phyloP scores from a whole-genome alignment of 1,140 invertebrate species.

The Acyrthosiphon pisum region DNA sequence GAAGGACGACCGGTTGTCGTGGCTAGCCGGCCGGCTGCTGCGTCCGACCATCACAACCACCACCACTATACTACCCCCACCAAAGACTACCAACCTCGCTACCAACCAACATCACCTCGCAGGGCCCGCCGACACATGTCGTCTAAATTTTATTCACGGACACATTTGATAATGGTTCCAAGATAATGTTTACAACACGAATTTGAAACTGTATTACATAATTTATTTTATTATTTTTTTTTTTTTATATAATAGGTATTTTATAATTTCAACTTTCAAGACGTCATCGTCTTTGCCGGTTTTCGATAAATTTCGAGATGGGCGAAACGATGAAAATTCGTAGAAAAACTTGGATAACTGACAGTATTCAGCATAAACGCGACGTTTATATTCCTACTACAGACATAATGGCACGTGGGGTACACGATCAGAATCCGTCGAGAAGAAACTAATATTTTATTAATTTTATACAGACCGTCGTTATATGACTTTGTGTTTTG shows the following conservation, averaged over 20 bases:
- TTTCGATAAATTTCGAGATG: background rate
- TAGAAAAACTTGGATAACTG: background rate
- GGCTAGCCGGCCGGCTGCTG: background rate
- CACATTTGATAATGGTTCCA: background rate
- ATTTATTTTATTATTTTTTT: too few relatives aligned
- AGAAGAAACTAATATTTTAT: background rate
- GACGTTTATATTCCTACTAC: background rate
- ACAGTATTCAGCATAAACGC: too few relatives aligned
- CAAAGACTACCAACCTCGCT: background rate
- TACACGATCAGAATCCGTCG: background rate
- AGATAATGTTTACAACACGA: background rate
- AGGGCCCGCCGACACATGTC: background rate
- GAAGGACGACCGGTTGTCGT: constrained; percentile 50
- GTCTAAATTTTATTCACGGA: background rate
- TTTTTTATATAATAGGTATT: too few relatives aligned
- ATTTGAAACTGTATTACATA: background rate
- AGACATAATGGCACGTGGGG: background rate
- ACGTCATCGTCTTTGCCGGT: background rate
- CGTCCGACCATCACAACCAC: background rate
- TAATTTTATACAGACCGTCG: too few relatives aligned
- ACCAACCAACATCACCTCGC: background rate
- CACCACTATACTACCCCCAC: background rate
- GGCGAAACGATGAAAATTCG: background rate
- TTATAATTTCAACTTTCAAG: background rate
- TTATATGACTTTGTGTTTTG: too few relatives aligned